Evolutionary conservation across 2,797 vertebrate genomes (phyloP).

Genomic region (Acrossocheilus fasciatus): DNA sequence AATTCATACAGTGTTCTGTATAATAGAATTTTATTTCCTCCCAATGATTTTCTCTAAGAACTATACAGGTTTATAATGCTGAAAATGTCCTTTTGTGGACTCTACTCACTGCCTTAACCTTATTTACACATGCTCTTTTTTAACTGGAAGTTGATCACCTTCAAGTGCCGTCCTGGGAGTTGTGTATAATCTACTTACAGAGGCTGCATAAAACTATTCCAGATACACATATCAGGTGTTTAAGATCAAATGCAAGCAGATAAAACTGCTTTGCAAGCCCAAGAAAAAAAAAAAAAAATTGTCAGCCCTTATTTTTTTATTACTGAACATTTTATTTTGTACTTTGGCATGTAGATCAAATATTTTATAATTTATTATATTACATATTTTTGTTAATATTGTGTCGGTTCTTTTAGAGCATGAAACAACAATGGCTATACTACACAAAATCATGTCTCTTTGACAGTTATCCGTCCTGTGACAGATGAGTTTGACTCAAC

Average conservation of each 20-base stretch:
- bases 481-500: background rate
- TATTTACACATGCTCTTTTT: background rate
- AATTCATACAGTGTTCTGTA: background rate
- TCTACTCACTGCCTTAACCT: background rate
- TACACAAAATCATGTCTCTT: background rate
- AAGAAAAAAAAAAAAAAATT: background rate
- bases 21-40: background rate
- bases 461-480: background rate
- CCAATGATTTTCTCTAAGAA: background rate
- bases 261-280: background rate
- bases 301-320: background rate
- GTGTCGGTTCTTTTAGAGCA: background rate
- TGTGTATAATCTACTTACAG: background rate
- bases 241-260: background rate
- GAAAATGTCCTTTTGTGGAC: background rate
- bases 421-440: background rate
- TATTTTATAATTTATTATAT: background rate
- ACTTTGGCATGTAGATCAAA: background rate
- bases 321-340: background rate
- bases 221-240: background rate
- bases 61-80: background rate
- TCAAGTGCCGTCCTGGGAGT: background rate
- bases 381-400: background rate
- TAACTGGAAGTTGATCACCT: background rate
- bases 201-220: background rate